These are phyloP conservation scores for Tragelaphus eurycerus DNA, from an alignment of 2,797 vertebrate species.

Conservation along the genomic window DNA sequence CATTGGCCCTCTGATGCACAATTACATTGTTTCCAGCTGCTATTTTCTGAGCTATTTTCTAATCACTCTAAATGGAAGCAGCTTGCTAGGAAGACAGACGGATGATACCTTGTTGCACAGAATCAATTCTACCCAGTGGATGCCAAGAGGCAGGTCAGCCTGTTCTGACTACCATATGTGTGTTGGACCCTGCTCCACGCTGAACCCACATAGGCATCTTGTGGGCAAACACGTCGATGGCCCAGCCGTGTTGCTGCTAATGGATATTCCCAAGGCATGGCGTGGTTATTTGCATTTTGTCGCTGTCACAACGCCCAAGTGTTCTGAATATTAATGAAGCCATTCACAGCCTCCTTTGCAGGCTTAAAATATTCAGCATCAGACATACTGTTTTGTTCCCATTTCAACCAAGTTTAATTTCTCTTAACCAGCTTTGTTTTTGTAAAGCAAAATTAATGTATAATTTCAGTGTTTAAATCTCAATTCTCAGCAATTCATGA, in stretches of 20 bases:
- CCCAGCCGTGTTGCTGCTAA: neutral
- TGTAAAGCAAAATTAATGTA: slow-evolving; percentile 72
- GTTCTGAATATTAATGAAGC: slow-evolving; percentile 65
- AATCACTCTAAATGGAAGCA: neutral
- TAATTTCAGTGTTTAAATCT: slow-evolving; percentile 76
- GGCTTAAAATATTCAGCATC: slow-evolving; percentile 70
- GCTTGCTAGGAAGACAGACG: neutral
- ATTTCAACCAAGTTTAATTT: slow-evolving; percentile 77
- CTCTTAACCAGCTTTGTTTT: slow-evolving; percentile 68
- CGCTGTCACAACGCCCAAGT: neutral
- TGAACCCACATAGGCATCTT: neutral
- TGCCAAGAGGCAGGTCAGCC: neutral
- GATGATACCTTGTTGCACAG: neutral
- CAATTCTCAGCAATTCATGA: slow-evolving; percentile 72
- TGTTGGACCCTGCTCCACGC: neutral
- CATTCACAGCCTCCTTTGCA: slow-evolving; percentile 39
- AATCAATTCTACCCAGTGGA: neutral
- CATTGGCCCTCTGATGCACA: too few species aligned
- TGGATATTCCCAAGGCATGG: neutral
- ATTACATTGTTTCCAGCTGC: neutral
- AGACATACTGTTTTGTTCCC: slow-evolving; percentile 56
- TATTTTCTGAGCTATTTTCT: neutral
- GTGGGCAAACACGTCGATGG: neutral
- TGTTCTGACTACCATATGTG: neutral
- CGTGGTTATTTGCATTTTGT: slow-evolving; percentile 11